Conservation (phyloP, 1,140 invertebrate genomes). For the Drosophila grimshawi region DNA sequence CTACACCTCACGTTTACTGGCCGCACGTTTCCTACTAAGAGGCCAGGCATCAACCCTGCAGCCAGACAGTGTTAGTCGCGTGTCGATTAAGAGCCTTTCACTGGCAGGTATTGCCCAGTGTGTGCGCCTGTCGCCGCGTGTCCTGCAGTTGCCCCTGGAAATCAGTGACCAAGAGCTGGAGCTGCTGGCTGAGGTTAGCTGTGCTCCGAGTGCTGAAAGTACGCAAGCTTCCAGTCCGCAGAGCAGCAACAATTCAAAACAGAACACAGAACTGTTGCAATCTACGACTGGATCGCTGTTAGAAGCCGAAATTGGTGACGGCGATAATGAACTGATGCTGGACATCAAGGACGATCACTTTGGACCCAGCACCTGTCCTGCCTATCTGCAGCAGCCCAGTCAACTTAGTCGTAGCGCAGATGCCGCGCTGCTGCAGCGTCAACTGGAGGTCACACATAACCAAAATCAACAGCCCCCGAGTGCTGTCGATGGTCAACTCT, state of each 20-base stretch:
- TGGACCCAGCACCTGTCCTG: conserved; percentile 71
- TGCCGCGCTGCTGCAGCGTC: conserved; percentile 52
- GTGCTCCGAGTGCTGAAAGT: conserved; percentile 40
- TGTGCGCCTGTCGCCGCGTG: conserved; percentile 88
- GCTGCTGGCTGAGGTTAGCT: conserved; percentile 32
- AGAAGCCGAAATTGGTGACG: conserved; percentile 12
- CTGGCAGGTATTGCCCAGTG: conserved; percentile 89
- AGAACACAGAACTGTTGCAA: conserved; percentile 39
- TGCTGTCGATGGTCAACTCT: conserved; percentile 36
- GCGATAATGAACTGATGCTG: conserved; percentile 52
- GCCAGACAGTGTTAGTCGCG: conserved; percentile 88
- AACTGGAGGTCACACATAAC: conserved; percentile 9
- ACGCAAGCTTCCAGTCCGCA: conserved; percentile 69
- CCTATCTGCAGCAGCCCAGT: conserved; percentile 59
- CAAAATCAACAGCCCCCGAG: neutral
- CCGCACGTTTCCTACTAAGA: conserved; percentile 88
- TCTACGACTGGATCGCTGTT: conserved; percentile 14
- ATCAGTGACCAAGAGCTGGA: conserved; percentile 68
- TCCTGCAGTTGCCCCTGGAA: conserved; percentile 87
- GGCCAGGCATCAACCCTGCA: conserved; percentile 86
- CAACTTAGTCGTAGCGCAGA: conserved; percentile 75
- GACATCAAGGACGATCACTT: conserved; percentile 84
- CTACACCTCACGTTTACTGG: conserved; percentile 75
- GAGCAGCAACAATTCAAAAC: conserved; percentile 59
- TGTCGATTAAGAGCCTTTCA: conserved; percentile 93